Base-by-base conservation (phyloP, 1,140 invertebrate genomes). In the Megalonaias nervosa region DNA sequence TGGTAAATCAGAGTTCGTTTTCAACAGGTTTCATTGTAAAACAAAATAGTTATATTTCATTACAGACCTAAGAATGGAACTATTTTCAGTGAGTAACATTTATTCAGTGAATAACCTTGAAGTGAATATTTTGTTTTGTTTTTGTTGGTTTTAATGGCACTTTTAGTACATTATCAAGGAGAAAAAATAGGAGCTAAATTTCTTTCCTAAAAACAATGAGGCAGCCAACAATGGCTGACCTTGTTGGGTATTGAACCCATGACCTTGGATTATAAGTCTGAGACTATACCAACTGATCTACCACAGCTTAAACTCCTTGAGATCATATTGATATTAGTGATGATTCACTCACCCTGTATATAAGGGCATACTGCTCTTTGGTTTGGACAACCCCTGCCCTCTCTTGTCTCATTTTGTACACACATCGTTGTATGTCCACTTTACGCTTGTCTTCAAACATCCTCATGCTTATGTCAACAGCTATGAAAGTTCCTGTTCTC, bases 321-420 rank as follows among this genome's bases (percentile, higher is more conserved):
- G 4, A 38, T 57, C 38, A 21, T 15, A n/a, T 31, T 65, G 15
- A 16, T 65, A 31, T n/a, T 48, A 14, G 4, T 12, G 38, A 23
- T 19, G 11, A 21, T 16, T 66, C 12, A 23, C 71, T 81, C 75
- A 88, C 94, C 92, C 94, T 93, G 84, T 94, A 94, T 78, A 95
- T 93, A 82, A 94, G 94, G 67, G 91, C 89, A 86, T 95, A 95
- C 84, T 95, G 94, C 77, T 94, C 93, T 81, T 93, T 93, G 65
- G 96, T 98, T 90, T 97, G 95, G 14, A 98, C 95, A 65, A 95
- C 93, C 75, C 96, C 96, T n/a, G 96, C 96, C 19, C 97, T 92
- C 85, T 97, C 95, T 83, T 95, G 93, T 71, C 97, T 92, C 82
- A 98, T 93, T 69, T 93, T 93, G 86, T 95, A 95, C 61, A 98